Percentiles rank a stretch among this genome's conserved stretches.
phyloP scores from a whole-genome alignment of 2,113 vertebrate species.

The Oreotrochilus melanogaster region DNA sequence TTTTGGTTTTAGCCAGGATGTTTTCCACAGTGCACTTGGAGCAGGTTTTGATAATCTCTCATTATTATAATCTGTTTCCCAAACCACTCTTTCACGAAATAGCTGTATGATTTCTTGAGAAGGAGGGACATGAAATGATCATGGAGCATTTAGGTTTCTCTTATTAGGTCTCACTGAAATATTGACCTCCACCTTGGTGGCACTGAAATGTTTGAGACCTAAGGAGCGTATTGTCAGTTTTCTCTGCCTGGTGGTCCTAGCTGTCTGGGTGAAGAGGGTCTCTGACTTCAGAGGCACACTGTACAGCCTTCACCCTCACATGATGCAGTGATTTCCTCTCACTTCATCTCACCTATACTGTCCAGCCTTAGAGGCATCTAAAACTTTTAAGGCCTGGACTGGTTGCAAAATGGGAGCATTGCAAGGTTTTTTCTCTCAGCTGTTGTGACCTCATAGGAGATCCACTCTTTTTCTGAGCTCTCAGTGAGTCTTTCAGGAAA shows the following conservation, averaged over 20 bases:
- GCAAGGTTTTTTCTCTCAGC: not conserved
- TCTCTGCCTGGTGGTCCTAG: not conserved
- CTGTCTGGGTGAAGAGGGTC: not conserved
- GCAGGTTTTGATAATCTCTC: not conserved
- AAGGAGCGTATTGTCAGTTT: not conserved
- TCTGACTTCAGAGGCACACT: not conserved
- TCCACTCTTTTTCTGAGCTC: not conserved
- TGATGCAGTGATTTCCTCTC: not conserved
- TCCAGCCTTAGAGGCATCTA: not conserved
- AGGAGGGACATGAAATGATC: not conserved
- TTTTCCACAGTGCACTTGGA: not conserved
- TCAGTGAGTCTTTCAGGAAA: not conserved
- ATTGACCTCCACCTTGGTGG: not conserved
- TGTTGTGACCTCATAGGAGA: rapidly evolving
- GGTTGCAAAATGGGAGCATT: not conserved
- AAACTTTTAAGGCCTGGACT: too few relatives aligned
- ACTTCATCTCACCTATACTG: not conserved
- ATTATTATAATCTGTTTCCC: not conserved
- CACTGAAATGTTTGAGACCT: not conserved
- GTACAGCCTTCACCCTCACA: not conserved
- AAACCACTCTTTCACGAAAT: not conserved
- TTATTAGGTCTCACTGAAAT: not conserved
- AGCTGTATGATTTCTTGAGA: not conserved
- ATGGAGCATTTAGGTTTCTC: not conserved
- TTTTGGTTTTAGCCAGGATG: not conserved